A percentile compares a stretch with the other conserved stretches of the same genome.
These are phyloP conservation scores for Melinaea menophilus DNA, from an alignment of 2,888 invertebrate species.

Conservation along the genomic window DNA sequence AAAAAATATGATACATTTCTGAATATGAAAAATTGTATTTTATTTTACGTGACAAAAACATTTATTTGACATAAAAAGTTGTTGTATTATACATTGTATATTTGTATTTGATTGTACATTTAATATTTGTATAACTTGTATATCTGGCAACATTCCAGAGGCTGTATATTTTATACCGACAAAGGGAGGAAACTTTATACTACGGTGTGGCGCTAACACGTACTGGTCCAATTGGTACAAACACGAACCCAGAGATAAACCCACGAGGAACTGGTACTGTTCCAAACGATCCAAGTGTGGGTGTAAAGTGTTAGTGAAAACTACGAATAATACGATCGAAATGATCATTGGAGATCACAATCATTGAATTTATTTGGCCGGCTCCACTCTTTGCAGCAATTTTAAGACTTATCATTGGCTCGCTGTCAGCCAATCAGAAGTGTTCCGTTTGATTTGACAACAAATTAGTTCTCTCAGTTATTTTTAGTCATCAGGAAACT, in stretches of 20 bases:
- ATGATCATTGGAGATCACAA: slow-evolving; percentile 37
- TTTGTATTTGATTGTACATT: neutral
- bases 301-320: slow-evolving; percentile 40
- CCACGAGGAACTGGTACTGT: slow-evolving; percentile 43
- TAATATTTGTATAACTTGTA: too few species aligned
- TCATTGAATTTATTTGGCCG: slow-evolving; percentile 25
- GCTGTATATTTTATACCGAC: slow-evolving; percentile 24
- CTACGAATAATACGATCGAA: slow-evolving; percentile 33
- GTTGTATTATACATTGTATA: too few species aligned
- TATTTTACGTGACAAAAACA: too few species aligned
- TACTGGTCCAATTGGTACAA: slow-evolving; percentile 43
- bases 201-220: slow-evolving; percentile 37
- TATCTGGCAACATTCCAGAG: slow-evolving; percentile 19
- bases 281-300: slow-evolving; percentile 40
- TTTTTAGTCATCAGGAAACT: too few species aligned
- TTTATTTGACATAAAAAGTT: too few species aligned
- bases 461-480: too few species aligned
- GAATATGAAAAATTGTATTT: too few species aligned
- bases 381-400: too few species aligned
- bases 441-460: too few species aligned
- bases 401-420: too few species aligned
- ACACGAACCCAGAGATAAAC: slow-evolving; percentile 24
- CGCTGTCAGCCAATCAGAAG: too few species aligned
- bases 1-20: too few species aligned
- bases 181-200: slow-evolving; percentile 37